Percentiles rank a stretch among this genome's conserved stretches.
phyloP scores from a whole-genome alignment of 2,888 invertebrate species.

The Charanyca ferruginea region DNA sequence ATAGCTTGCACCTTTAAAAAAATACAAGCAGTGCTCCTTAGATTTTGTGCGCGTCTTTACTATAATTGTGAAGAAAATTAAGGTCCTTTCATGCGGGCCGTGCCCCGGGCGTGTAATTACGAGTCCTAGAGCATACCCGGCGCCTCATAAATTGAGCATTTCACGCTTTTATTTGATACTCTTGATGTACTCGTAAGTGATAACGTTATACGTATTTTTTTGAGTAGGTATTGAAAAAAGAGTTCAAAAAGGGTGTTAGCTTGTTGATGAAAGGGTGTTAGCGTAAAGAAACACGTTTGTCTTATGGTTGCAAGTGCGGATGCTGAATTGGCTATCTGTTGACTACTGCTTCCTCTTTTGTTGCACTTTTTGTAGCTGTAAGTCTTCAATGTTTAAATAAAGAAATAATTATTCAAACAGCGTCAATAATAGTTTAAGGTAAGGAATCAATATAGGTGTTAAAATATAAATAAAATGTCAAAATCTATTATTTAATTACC shows the following conservation, averaged over 20 bases:
- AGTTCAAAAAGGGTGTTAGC: constrained; percentile 5
- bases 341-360: too few species aligned
- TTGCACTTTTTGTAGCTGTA: too few species aligned
- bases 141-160: constrained; percentile 51
- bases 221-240: constrained; percentile 2
- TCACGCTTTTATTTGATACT: constrained; percentile 56
- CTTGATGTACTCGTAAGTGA: constrained; percentile 46
- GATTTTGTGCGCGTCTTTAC: constrained; percentile 66
- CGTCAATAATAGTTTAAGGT: too few species aligned
- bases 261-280: not conserved
- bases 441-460: too few species aligned
- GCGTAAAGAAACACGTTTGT: not conserved
- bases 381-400: too few species aligned
- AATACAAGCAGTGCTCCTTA: constrained; percentile 63
- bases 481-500: too few species aligned
- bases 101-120: constrained; percentile 62
- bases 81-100: constrained; percentile 66
- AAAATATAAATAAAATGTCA: too few species aligned
- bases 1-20: constrained; percentile 44
- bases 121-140: constrained; percentile 31
- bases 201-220: constrained; percentile 32
- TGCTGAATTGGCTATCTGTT: too few species aligned
- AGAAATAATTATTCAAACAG: too few species aligned
- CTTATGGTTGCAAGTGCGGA: not conserved
- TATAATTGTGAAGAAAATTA: constrained; percentile 74